Evolutionary conservation across 2,888 invertebrate genomes (phyloP), one percentile per base, ranked within the genome.

Genomic region (Masnerella sp.): DNA sequence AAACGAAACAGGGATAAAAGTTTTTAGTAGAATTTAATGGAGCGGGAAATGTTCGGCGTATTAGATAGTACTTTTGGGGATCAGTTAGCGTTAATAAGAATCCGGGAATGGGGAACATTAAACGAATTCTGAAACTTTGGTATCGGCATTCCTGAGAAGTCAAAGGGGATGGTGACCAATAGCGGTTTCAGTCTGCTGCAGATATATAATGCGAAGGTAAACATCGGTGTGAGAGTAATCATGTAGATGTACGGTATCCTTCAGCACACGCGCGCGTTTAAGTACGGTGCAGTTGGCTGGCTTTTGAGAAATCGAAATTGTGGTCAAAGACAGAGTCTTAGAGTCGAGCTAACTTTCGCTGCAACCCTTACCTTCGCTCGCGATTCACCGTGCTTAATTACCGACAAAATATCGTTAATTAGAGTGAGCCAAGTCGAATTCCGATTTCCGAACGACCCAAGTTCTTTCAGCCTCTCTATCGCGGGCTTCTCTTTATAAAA

Each of bases 361-460:
- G 79, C 78, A 79, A 78, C 81, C 78, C 80, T 81, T 80, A 73
- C 69, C 75, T 77, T 75, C 56, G 71, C 36, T 62, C 75, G 75
- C 80, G 80, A 82, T 83, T 83, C 81, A 81, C 81, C 83, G 83
- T 81, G 86, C 82, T 86, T 86, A 86, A 86, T 86, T 86, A 86
- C 85, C 83, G 80, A 82, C 84, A 81, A 84, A 85, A 86, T 86
- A 86, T 85, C 86, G 85, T 86, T 86, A 86, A 86, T 86, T 86
- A 86, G 82, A 59, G 67, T 52, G 69, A 54, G 62, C 73, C 40
- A 62, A 76, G 75, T 64, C 65, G 70, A 65, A 56, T 70, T 58
- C 49, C 64, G 71, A 75, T 76, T 75, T 71, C 75, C 62, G 62
- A 76, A 68, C 64, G 61, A 75, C 70, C 56, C 74, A 75, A 77